Evolutionary conservation across 2,888 invertebrate species (phyloP).

Genomic region (Catocala fraxini): DNA sequence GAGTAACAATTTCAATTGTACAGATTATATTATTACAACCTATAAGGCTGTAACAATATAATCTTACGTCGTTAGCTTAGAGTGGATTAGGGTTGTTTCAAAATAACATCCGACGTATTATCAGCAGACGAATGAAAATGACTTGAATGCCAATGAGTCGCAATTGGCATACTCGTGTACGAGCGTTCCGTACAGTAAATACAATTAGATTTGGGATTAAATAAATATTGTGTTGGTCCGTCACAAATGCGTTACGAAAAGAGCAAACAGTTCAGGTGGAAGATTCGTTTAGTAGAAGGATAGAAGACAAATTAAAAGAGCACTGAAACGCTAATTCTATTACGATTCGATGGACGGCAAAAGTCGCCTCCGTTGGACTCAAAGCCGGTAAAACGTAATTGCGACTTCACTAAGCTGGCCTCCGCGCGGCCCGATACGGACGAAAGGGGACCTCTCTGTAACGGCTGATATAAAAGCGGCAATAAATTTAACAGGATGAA

Average conservation of each 20-base stretch:
- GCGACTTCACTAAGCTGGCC: conserved; percentile 86
- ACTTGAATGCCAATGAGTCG: conserved; percentile 47
- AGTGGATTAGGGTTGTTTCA: conserved; percentile 44
- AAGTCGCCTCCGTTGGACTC: conserved; percentile 83
- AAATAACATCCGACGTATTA: conserved; percentile 48
- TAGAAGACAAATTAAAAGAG: conserved; percentile 84
- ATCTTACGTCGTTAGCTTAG: conserved; percentile 38
- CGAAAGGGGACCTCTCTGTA: conserved; percentile 85
- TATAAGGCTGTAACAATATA: conserved; percentile 33
- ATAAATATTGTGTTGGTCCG: conserved; percentile 37
- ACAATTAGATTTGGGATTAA: conserved; percentile 39
- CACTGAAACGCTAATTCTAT: conserved; percentile 85
- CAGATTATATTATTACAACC: not conserved
- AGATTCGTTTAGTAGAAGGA: conserved; percentile 79
- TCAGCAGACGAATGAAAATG: conserved; percentile 45
- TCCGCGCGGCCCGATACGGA: conserved; percentile 84
- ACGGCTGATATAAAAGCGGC: conserved; percentile 87
- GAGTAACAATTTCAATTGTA: too few relatives aligned
- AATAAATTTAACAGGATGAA: conserved; percentile 88
- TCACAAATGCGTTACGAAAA: conserved; percentile 49
- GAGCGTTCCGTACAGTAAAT: conserved; percentile 26
- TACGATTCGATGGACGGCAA: conserved; percentile 87
- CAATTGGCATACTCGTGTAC: conserved; percentile 30
- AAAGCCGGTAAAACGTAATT: conserved; percentile 87
- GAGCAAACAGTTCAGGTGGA: conserved; percentile 60